phyloP scores from a whole-genome alignment of 30 jellyfish, hydroid and myxozoan genomes.

The Aurelia sp. region DNA sequence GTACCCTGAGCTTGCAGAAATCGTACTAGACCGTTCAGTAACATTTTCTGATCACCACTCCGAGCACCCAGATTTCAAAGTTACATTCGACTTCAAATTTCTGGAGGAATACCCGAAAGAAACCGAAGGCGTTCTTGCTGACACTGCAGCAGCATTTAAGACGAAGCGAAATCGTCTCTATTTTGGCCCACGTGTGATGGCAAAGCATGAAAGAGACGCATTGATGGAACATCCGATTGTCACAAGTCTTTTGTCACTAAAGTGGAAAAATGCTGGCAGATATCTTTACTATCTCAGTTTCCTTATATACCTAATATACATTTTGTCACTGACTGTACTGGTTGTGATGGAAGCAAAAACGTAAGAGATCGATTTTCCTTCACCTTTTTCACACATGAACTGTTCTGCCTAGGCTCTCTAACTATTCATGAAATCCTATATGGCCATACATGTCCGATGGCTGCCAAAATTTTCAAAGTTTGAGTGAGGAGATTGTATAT shows the following conservation, averaged over 20 bases:
- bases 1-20: slow-evolving; percentile 48
- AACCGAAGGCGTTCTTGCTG: slow-evolving; percentile 1
- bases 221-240: slow-evolving; percentile 66
- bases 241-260: slow-evolving; percentile 26
- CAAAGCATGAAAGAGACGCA: slow-evolving; percentile 31
- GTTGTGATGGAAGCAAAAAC: slow-evolving; percentile 13
- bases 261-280: slow-evolving; percentile 64
- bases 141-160: not conserved
- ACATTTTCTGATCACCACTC: slow-evolving; percentile 62
- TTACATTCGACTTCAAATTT: slow-evolving; percentile 45
- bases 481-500: no score
- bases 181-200: slow-evolving; percentile 60
- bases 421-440: no score
- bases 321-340: slow-evolving; percentile 30
- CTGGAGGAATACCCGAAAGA: slow-evolving; percentile 45
- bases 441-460: no score
- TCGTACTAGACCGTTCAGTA: slow-evolving; percentile 53
- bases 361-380: slow-evolving; percentile 11
- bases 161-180: slow-evolving; percentile 3
- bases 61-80: slow-evolving; percentile 47
- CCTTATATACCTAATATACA: slow-evolving; percentile 23
- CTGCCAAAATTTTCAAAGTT: no score
- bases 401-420: no score
- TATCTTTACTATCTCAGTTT: slow-evolving; percentile 58
- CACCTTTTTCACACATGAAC: not conserved